phyloP scores from a whole-genome alignment of 2,113 vertebrate species.

The Centrocercus urophasianus region DNA sequence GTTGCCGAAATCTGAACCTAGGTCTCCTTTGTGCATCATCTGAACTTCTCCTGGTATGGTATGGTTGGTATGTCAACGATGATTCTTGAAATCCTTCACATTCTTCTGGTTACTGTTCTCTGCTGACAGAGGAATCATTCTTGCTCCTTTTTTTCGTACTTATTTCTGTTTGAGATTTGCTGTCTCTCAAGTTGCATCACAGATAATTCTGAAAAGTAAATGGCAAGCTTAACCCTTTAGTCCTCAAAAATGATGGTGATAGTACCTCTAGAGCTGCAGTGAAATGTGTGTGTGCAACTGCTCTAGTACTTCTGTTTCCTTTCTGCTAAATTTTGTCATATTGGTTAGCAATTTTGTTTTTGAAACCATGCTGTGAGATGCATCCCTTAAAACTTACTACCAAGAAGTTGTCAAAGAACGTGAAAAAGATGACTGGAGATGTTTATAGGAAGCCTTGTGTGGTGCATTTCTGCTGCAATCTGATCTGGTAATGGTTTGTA shows the following conservation, averaged over 20 bases:
- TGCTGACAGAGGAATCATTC: not conserved
- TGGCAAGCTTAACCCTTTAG: not conserved
- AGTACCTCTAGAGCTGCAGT: not conserved
- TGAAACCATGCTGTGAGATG: not conserved
- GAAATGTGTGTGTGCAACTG: not conserved
- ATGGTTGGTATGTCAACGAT: not conserved
- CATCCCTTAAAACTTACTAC: not conserved
- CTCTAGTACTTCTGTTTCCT: not conserved
- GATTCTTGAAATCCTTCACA: not conserved
- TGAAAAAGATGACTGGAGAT: not conserved
- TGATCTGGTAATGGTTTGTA: not conserved
- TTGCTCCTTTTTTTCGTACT: not conserved
- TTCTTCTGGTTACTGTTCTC: conserved; percentile 5
- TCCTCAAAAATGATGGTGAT: not conserved
- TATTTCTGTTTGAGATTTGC: not conserved
- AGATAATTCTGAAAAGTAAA: not conserved
- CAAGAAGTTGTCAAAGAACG: not conserved
- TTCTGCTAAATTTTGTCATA: not conserved
- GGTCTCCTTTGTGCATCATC: not conserved
- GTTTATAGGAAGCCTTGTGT: not conserved
- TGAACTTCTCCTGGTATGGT: not conserved
- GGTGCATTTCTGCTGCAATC: not conserved
- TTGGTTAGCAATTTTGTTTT: not conserved
- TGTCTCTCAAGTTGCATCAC: not conserved
- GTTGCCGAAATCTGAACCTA: not conserved